A percentile compares a stretch with the other conserved stretches of the same genome.
phyloP scores from a whole-genome alignment of 2,888 invertebrate species.

The Scelioninae gen. 1 region DNA sequence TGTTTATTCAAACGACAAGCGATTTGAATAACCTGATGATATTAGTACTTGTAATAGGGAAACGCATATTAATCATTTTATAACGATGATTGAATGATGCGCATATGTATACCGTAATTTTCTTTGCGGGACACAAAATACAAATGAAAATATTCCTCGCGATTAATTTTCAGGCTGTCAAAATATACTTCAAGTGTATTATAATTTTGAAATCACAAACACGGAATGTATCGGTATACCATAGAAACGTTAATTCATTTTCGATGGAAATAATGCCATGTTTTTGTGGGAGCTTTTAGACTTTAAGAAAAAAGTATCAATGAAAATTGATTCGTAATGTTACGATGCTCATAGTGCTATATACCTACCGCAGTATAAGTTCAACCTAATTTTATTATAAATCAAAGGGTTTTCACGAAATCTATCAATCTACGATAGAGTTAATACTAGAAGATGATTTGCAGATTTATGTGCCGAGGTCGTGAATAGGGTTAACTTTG shows the following conservation, averaged over 20 bases:
- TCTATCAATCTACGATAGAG: conserved; percentile 50
- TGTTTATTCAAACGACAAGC: conserved; percentile 45
- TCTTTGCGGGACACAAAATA: conserved; percentile 6
- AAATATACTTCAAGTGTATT: conserved; percentile 26
- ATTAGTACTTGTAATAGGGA: conserved; percentile 33
- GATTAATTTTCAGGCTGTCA: conserved; percentile 36
- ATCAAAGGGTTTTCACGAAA: conserved; percentile 53
- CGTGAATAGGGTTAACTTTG: conserved; percentile 47
- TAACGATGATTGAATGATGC: conserved; percentile 35
- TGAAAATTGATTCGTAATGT: conserved; percentile 75
- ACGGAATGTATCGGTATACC: not conserved
- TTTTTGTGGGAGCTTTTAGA: conserved; percentile 66
- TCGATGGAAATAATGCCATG: conserved; percentile 5
- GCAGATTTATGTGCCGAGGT: conserved; percentile 37
- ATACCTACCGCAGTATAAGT: conserved; percentile 58
- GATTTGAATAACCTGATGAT: conserved; percentile 42
- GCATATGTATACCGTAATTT: conserved; percentile 13
- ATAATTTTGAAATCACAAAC: conserved; percentile 32
- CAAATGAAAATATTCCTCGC: conserved; percentile 20
- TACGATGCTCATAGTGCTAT: conserved; percentile 47
- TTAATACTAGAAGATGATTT: conserved; percentile 53
- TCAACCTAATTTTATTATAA: conserved; percentile 66
- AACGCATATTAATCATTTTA: conserved; percentile 38
- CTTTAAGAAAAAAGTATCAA: conserved; percentile 59
- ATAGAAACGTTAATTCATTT: conserved; percentile 13